Percentiles rank a stretch among this genome's conserved stretches.
Evolutionary conservation across 2,113 vertebrate species (phyloP).

Genomic region (Centropus bengalensis): DNA sequence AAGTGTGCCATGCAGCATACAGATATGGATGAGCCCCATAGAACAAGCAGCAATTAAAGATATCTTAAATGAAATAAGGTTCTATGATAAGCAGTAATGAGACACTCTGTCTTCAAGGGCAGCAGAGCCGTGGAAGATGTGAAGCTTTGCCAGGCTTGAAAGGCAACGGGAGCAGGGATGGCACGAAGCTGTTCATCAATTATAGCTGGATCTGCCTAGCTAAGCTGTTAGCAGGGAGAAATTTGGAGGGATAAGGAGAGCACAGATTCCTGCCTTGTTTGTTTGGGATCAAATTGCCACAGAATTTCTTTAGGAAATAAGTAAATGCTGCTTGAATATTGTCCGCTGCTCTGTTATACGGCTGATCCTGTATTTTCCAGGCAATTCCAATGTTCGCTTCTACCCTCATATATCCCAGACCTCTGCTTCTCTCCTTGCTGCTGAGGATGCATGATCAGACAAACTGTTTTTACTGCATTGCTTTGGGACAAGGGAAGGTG

Average conservation of each 20-base stretch:
- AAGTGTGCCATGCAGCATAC: not conserved
- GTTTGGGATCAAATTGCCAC: not conserved
- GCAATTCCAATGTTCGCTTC: not conserved
- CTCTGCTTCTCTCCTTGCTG: not conserved
- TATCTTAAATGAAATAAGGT: constrained; percentile 45
- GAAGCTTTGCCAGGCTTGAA: not conserved
- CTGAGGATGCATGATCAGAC: fast-evolving
- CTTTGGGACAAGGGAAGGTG: not conserved
- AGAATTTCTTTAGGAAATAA: not conserved
- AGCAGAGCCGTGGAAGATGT: not conserved
- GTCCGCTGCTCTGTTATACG: not conserved
- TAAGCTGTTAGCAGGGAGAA: not conserved
- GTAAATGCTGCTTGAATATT: not conserved
- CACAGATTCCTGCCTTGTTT: not conserved
- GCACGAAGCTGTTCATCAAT: not conserved
- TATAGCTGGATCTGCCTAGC: not conserved
- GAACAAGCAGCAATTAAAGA: constrained; percentile 49
- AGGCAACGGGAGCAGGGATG: not conserved
- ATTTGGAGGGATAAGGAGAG: not conserved
- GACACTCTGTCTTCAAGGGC: constrained; percentile 21
- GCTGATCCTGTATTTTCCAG: not conserved
- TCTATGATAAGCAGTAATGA: constrained; percentile 41
- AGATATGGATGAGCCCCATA: not conserved
- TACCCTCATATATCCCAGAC: not conserved
- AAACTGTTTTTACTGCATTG: fast-evolving